phyloP scores from a whole-genome alignment of 2,888 invertebrate species.

The Steinernema carpocapsae region DNA sequence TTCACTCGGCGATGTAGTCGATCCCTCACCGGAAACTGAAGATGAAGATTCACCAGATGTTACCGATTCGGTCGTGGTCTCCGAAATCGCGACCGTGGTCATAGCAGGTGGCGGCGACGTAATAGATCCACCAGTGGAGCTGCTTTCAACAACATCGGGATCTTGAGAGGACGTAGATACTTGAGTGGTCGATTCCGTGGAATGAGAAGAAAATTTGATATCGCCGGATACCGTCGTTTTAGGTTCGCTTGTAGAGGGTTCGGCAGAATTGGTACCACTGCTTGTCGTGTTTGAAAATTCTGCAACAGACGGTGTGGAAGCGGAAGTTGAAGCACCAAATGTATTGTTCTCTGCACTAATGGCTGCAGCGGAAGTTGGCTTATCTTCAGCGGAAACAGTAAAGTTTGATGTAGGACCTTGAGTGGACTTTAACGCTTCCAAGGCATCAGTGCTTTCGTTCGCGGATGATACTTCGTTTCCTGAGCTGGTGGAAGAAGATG shows the following conservation, averaged over 20 bases:
- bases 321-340: not conserved
- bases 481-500: not conserved
- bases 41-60: slow-evolving; percentile 30
- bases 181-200: not conserved
- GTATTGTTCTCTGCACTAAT: no score
- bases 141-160: no score
- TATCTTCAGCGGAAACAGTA: no score
- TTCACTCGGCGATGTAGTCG: not conserved
- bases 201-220: not conserved
- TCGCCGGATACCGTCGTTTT: not conserved
- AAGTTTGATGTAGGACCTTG: no score
- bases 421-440: no score
- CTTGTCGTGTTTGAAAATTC: not conserved
- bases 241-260: not conserved
- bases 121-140: not conserved
- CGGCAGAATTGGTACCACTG: not conserved
- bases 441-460: no score
- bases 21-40: not conserved
- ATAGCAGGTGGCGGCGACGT: not conserved
- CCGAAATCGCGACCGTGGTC: not conserved
- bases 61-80: not conserved
- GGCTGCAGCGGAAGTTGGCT: no score
- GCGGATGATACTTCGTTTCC: no score
- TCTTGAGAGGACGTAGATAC: no score
- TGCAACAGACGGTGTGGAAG: not conserved